Conservation (phyloP, 2,113 vertebrate genomes). For the Scortum barcoo region DNA sequence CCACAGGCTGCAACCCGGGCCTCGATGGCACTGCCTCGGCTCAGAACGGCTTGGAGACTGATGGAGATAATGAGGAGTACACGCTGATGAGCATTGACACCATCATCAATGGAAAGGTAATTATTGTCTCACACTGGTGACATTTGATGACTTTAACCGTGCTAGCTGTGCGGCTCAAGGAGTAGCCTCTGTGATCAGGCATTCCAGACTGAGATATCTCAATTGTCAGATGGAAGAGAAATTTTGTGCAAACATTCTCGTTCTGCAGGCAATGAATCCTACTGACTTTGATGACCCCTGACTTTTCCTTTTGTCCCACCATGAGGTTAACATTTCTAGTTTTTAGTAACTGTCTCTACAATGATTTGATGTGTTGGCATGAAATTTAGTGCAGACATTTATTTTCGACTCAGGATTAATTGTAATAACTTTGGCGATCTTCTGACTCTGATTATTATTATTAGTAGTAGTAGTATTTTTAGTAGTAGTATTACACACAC, state of each 20-base stretch:
- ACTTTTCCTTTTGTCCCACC: no score
- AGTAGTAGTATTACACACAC: no score
- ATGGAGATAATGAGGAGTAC: conserved; percentile 87
- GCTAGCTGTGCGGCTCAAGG: no score
- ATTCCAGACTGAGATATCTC: no score
- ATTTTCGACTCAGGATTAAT: background rate
- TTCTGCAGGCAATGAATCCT: no score
- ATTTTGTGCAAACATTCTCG: background rate
- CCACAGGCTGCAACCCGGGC: conserved; percentile 89
- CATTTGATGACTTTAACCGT: background rate
- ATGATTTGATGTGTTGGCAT: background rate
- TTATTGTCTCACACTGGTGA: background rate
- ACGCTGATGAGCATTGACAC: conserved; percentile 97
- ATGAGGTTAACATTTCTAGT: no score
- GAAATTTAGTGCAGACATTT: background rate
- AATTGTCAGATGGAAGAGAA: background rate
- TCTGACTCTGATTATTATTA: no score
- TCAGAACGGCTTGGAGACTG: conserved; percentile 85
- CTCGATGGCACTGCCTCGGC: conserved; percentile 87
- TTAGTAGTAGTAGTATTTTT: no score
- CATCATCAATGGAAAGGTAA: conserved; percentile 98
- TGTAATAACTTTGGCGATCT: no score
- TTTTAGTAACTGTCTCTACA: no score
- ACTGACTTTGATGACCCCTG: no score
- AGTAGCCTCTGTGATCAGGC: no score